These are phyloP conservation scores for Physella acuta DNA, from an alignment of 1,140 invertebrate genomes.

Conservation along the genomic window DNA sequence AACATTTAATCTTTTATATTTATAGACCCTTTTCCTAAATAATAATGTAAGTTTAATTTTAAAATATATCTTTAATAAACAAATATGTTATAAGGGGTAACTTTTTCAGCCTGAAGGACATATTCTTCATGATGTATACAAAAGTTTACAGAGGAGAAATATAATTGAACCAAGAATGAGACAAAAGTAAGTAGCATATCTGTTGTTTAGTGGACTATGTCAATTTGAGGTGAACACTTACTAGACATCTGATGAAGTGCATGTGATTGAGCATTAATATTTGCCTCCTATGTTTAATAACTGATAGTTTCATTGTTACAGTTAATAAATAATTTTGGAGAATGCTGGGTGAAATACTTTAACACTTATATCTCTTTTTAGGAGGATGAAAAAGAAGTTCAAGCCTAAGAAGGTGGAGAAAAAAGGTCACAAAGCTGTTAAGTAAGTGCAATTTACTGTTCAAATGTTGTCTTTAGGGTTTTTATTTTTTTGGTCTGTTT, in stretches of 20 bases:
- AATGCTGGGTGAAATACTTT: too few species aligned
- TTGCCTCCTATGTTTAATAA: neutral
- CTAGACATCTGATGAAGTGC: neutral
- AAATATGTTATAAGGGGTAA: neutral
- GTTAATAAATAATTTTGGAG: too few species aligned
- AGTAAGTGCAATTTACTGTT: constrained; percentile 22
- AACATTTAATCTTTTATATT: too few species aligned
- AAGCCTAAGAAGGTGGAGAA: constrained; percentile 18
- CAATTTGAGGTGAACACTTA: neutral
- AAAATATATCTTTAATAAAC: neutral
- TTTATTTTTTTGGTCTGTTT: too few species aligned
- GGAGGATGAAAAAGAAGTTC: constrained; percentile 16
- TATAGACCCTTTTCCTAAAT: neutral
- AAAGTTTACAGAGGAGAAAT: constrained; percentile 78
- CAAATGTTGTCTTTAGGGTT: too few species aligned
- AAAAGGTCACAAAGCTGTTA: constrained; percentile 18
- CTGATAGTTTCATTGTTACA: too few species aligned
- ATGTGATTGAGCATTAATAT: neutral
- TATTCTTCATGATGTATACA: constrained; percentile 73
- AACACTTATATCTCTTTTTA: too few species aligned
- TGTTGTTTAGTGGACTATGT: neutral
- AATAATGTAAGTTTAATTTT: neutral
- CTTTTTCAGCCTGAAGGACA: constrained; percentile 65
- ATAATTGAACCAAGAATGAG: constrained; percentile 67
- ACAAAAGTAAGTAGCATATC: constrained; percentile 53